Evolutionary conservation across 2,113 vertebrate species (phyloP).

Genomic region (Synodontis membranacea): DNA sequence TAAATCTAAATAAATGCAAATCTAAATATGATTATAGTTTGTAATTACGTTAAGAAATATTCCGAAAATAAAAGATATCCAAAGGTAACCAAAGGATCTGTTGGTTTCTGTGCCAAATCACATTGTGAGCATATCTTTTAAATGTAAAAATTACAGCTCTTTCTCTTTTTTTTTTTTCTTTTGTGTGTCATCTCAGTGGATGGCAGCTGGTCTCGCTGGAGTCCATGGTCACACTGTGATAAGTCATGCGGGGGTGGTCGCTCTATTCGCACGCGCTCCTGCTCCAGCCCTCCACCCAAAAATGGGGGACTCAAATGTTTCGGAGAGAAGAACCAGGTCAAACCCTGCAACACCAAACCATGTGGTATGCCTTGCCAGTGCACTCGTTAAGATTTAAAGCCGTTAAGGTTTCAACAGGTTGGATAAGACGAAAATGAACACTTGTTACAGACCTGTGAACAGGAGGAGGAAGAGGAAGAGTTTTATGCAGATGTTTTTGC

Average conservation of each 20-base stretch:
- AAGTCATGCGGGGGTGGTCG: slow-evolving; percentile 79
- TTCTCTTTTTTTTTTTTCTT: background rate
- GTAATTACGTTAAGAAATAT: background rate
- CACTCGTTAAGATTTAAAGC: background rate
- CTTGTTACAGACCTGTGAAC: background rate
- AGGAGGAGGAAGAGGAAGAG: background rate
- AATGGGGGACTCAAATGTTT: slow-evolving; percentile 81
- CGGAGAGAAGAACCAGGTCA: slow-evolving; percentile 82
- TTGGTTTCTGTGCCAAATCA: background rate
- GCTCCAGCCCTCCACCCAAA: slow-evolving; percentile 86
- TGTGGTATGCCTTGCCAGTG: slow-evolving; percentile 72
- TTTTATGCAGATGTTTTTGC: background rate
- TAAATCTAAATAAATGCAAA: background rate
- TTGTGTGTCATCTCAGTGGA: slow-evolving; percentile 71
- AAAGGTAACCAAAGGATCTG: background rate
- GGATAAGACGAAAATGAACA: background rate
- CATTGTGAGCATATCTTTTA: background rate
- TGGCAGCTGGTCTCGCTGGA: slow-evolving; percentile 86
- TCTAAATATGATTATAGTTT: background rate
- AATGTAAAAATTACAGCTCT: background rate
- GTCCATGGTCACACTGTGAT: slow-evolving; percentile 86
- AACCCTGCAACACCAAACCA: slow-evolving; percentile 80
- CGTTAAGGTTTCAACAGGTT: background rate
- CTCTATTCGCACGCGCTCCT: slow-evolving; percentile 81
- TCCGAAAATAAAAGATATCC: background rate